These are phyloP conservation scores for Diabrotica undecimpunctata DNA, from an alignment of 1,140 invertebrate genomes.

Conservation along the genomic window DNA sequence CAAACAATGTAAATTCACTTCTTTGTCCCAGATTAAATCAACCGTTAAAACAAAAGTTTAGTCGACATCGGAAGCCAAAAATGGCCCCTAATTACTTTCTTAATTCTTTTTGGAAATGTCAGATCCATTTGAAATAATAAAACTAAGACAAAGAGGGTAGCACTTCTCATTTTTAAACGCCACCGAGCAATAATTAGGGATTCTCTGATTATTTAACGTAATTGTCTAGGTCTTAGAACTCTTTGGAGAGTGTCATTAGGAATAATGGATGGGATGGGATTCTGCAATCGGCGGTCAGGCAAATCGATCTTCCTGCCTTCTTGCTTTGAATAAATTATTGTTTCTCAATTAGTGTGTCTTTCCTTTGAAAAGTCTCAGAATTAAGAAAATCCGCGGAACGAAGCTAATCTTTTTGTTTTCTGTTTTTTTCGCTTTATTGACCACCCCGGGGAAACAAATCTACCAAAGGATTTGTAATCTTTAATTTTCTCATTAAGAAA, in stretches of 20 bases:
- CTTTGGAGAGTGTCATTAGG: conserved; percentile 41
- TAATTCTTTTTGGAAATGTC: conserved; percentile 39
- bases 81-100: conserved; percentile 39
- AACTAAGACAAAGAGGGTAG: conserved; percentile 30
- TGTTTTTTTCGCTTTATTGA: no score
- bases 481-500: no score
- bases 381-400: conserved; percentile 11
- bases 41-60: conserved; percentile 36
- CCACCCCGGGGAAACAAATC: no score
- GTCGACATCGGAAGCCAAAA: conserved; percentile 34
- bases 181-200: conserved; percentile 21
- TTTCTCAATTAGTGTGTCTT: conserved; percentile 41
- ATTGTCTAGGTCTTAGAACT: conserved; percentile 22
- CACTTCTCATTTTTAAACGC: conserved; percentile 37
- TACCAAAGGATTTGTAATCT: no score
- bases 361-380: conserved; percentile 13
- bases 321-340: conserved; percentile 45
- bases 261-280: conserved; percentile 40
- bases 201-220: conserved; percentile 22
- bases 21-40: conserved; percentile 37
- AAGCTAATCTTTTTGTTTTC: no score
- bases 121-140: conserved; percentile 35
- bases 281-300: conserved; percentile 29
- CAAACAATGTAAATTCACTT: conserved; percentile 25
- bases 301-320: conserved; percentile 29